phyloP scores from a whole-genome alignment of 1,140 invertebrate genomes.

The Euwallacea fornicatus region DNA sequence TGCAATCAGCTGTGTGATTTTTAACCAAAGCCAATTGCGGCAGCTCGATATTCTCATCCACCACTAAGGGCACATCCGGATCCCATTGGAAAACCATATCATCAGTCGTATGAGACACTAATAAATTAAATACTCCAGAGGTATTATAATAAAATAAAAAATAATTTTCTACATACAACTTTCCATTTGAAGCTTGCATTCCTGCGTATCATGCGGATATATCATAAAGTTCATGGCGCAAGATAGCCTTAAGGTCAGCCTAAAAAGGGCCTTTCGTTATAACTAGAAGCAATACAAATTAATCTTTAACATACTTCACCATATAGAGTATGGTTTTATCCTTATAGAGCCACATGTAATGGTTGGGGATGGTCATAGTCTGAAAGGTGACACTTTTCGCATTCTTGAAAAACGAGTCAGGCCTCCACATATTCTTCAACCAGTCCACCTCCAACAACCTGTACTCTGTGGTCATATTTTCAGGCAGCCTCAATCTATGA shows the following conservation, averaged over 20 bases:
- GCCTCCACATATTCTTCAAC: constrained; percentile 89
- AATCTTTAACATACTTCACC: constrained; percentile 66
- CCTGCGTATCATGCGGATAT: constrained; percentile 89
- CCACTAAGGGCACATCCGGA: constrained; percentile 82
- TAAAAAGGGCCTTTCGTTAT: constrained; percentile 47
- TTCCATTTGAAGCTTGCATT: constrained; percentile 90
- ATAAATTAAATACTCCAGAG: not conserved
- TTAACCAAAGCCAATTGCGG: constrained; percentile 82
- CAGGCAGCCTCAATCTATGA: constrained; percentile 79
- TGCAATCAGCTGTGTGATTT: constrained; percentile 85
- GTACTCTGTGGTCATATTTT: constrained; percentile 91
- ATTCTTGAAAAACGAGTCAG: constrained; percentile 87
- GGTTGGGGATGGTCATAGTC: constrained; percentile 91
- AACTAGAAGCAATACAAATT: not conserved
- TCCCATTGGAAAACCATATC: constrained; percentile 91
- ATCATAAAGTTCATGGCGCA: constrained; percentile 92
- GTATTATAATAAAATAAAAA: not conserved
- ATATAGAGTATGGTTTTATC: constrained; percentile 87
- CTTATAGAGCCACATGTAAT: constrained; percentile 86
- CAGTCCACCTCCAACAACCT: constrained; percentile 83
- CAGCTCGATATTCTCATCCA: constrained; percentile 86
- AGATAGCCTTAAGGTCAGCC: constrained; percentile 77
- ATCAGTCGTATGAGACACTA: constrained; percentile 88
- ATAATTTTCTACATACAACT: constrained; percentile 69
- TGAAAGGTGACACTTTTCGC: constrained; percentile 91